Conservation (phyloP, 2,797 vertebrate genomes). For the Arrhamphus sclerolepis region DNA sequence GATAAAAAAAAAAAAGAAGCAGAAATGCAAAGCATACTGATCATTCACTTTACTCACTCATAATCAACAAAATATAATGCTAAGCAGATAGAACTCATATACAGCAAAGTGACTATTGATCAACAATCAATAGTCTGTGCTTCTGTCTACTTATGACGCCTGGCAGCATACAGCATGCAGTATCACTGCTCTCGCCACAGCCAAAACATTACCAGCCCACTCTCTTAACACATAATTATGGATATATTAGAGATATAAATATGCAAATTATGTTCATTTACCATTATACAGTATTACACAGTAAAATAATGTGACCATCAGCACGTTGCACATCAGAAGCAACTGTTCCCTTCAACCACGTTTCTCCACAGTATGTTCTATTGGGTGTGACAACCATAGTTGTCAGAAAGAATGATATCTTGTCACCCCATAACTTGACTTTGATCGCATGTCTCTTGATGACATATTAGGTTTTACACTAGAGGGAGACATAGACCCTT, state of each 20-base stretch:
- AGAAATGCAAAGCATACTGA: conserved; percentile 40
- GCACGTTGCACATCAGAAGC: background rate
- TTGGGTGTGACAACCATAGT: background rate
- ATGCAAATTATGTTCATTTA: no score
- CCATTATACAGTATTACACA: no score
- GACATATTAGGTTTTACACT: conserved; percentile 66
- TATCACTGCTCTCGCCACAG: conserved; percentile 9
- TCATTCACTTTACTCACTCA: conserved; percentile 46
- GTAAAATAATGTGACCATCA: conserved; percentile 1
- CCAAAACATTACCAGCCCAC: conserved; percentile 10
- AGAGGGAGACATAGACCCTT: conserved; percentile 81
- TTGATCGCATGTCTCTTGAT: conserved; percentile 51
- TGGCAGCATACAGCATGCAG: conserved; percentile 13
- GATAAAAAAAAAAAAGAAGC: no score
- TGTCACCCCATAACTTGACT: conserved; percentile 4
- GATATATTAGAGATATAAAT: conserved; percentile 16
- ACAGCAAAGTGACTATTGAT: conserved; percentile 61
- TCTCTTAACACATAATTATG: background rate
- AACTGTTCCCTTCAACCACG: background rate
- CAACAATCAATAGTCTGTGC: conserved; percentile 48
- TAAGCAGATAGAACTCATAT: conserved; percentile 37
- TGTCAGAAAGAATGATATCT: background rate
- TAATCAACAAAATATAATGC: conserved; percentile 49
- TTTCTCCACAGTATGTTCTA: background rate
- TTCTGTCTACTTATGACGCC: conserved; percentile 43